Evolutionary conservation across 2,113 vertebrate species (phyloP), one percentile per base, ranked within the genome.

Genomic region (Montifringilla adamsi): DNA sequence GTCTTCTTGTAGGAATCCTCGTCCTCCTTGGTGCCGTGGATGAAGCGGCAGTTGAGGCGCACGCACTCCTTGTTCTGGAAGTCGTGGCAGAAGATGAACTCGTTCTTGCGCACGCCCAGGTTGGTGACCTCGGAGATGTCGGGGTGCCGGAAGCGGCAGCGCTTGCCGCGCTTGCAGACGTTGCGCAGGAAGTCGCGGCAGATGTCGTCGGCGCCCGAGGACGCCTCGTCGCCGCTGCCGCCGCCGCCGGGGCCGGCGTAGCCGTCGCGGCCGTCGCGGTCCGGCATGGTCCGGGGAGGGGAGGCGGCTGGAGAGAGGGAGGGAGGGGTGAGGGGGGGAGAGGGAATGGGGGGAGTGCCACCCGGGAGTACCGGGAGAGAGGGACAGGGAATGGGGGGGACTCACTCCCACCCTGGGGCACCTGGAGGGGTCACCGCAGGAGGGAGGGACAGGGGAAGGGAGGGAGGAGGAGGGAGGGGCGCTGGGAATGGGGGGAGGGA

Each of bases 31-130:
- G 99, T 98, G 92, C 99, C 99, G 23, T 99, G 99, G 82, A 99
- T 99, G 95, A 99, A 99, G 92, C 99, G 98, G 97, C 99, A 99
- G 97, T 98, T 99, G 91, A 98, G 97, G 20, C 99, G 99, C 72
- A 98, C 98, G 24, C 99, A 99, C 90, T 99, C 99, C 92, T 99
- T 99, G 96, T 99, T 99, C 97, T 99, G 99, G 96, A 99, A 98
- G 94, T 99, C 99, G 46, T 99, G 99, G 97, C 99, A 99, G 97
- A 99, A 99, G 93, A 99, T 99, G 96, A 99, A 99, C 64, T 99
- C 99, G 13, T 99, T 99, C 97, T 99, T 99, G 94, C 99, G 98
- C 74, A 99, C 99, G 7, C 99, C 99, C 88, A 99, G 92, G 96
- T 99, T 99, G 33, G 98, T 98, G 14, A 99, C 99, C 86, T 99